Conservation (phyloP, 2,113 vertebrate genomes). For the Psammodynastes pulverulentus region DNA sequence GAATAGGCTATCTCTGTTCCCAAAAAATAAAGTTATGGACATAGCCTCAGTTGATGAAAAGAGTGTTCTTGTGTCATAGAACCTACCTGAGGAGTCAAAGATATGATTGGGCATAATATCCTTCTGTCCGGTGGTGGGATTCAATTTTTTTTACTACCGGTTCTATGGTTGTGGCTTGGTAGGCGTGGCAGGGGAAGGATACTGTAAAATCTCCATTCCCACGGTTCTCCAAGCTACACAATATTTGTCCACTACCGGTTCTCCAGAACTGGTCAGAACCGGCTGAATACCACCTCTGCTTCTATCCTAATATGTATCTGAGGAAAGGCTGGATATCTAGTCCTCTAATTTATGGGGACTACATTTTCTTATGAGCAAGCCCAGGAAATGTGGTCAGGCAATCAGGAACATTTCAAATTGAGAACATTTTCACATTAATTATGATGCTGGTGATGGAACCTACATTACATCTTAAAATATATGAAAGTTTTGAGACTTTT, state of each 20-base stretch:
- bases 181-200: no score
- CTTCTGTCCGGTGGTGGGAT: no score
- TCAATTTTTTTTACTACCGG: no score
- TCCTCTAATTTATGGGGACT: background rate
- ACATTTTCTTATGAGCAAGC: background rate
- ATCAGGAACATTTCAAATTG: background rate
- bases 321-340: background rate
- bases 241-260: no score
- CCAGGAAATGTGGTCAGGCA: background rate
- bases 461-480: background rate
- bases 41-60: background rate
- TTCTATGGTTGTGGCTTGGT: no score
- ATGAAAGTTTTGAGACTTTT: background rate
- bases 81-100: background rate
- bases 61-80: background rate
- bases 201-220: no score
- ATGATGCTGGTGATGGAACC: background rate
- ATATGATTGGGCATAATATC: background rate
- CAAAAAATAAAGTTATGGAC: background rate
- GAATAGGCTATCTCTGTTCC: background rate
- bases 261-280: no score
- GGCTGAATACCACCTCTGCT: no score
- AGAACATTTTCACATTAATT: background rate
- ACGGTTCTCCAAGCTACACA: no score
- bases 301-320: background rate